phyloP scores from a whole-genome alignment of 2,888 invertebrate genomes.

The Sisyra nigra region DNA sequence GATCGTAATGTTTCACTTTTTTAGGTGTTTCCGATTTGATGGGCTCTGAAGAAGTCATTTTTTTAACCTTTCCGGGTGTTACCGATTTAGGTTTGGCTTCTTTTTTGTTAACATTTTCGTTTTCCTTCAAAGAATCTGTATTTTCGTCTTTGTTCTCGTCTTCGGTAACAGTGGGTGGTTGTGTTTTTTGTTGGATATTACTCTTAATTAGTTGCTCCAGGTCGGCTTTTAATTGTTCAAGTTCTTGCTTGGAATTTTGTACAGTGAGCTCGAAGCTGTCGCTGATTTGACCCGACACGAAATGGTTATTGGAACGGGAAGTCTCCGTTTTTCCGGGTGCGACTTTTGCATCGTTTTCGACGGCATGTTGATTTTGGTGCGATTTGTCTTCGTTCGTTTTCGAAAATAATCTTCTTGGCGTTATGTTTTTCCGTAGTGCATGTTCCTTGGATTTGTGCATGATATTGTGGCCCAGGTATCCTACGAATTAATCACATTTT shows the following conservation, averaged over 20 bases:
- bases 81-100: conserved; percentile 5
- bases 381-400: conserved; percentile 2
- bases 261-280: not conserved
- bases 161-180: conserved; percentile 6
- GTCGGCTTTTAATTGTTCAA: conserved; percentile 22
- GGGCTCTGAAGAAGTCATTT: not conserved
- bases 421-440: not conserved
- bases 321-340: too few relatives aligned
- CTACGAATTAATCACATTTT: too few relatives aligned
- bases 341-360: too few relatives aligned
- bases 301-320: not conserved
- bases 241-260: conserved; percentile 20
- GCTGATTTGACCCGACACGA: not conserved
- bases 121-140: not conserved
- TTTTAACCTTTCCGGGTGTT: not conserved
- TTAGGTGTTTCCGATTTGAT: conserved; percentile 2
- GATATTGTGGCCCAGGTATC: too few relatives aligned
- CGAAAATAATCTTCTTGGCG: conserved; percentile 1
- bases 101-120: conserved; percentile 2
- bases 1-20: conserved; percentile 27
- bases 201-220: conserved; percentile 20
- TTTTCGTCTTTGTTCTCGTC: conserved; percentile 3
- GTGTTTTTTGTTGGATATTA: conserved; percentile 14
- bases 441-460: too few relatives aligned
- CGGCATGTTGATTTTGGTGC: too few relatives aligned